A percentile compares a stretch with the other conserved stretches of the same genome.
phyloP scores from a whole-genome alignment of 2,113 vertebrate species.

The Anoura caudifer region DNA sequence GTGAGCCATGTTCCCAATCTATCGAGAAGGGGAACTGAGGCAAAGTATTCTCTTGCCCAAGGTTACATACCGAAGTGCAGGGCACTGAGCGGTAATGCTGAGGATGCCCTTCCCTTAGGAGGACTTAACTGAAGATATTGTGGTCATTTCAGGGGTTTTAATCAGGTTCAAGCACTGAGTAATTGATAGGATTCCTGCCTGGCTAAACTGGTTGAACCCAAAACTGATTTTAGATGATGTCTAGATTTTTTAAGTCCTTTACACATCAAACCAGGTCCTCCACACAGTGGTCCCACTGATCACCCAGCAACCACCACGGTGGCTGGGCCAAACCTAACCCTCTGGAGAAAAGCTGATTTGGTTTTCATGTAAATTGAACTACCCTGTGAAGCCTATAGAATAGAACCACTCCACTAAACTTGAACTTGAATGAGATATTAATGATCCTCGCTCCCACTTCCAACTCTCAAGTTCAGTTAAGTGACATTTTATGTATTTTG shows the following conservation, averaged over 20 bases:
- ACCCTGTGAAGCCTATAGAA: background rate
- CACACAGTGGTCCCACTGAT: background rate
- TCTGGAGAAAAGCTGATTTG: background rate
- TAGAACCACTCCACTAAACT: background rate
- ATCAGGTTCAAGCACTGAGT: background rate
- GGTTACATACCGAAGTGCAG: background rate
- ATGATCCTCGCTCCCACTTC: background rate
- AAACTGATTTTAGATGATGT: background rate
- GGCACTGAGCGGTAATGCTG: background rate
- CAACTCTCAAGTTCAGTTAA: constrained; percentile 60
- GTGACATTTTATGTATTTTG: constrained; percentile 72
- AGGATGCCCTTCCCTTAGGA: background rate
- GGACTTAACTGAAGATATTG: background rate
- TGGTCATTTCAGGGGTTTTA: background rate
- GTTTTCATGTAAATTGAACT: background rate
- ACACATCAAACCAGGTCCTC: background rate
- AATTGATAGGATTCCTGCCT: background rate
- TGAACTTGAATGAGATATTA: constrained; percentile 58
- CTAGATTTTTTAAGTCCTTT: background rate
- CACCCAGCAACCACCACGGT: background rate
- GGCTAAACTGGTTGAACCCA: background rate
- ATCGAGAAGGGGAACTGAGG: background rate
- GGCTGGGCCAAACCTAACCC: background rate
- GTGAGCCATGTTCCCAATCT: background rate
- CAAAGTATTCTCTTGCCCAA: background rate